Evolutionary conservation across 2,888 invertebrate species (phyloP), one percentile per base, ranked within the genome.

Genomic region (Pristionchus entomophagus): DNA sequence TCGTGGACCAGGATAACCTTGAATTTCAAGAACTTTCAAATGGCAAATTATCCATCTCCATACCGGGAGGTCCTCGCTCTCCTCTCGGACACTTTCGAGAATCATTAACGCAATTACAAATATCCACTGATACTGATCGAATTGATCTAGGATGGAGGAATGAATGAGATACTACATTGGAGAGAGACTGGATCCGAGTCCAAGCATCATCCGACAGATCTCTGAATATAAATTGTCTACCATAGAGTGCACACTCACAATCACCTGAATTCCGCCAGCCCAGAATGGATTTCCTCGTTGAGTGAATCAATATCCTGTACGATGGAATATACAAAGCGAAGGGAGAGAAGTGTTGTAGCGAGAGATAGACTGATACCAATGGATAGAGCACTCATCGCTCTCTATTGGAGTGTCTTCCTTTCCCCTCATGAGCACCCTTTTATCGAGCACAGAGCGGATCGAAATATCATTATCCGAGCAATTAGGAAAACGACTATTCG

Each of bases 21-120:
- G n/a, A n/a, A n/a, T n/a, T n/a, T n/a, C n/a, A n/a, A n/a, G n/a
- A n/a, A n/a, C n/a, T n/a, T n/a, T n/a, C n/a, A n/a, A n/a, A n/a
- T n/a, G n/a, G n/a, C n/a, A n/a, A n/a, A n/a, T n/a, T n/a, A n/a
- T n/a, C n/a, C n/a, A n/a, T n/a, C n/a, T n/a, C n/a, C 3, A 12
- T 32, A 12, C 85, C 85, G 8, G 85, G 77, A 22, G 85, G 77
- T 22, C 85, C 85, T 26, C 19, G 32, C n/a, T 73, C 73, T 19
- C 85, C 85, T 10, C 51, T 17, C 0, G 73, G 85, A 41, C 85
- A 84, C 0, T 32, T 49, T 26, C 38, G 51, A n/a, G 69, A 69
- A 41, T 49, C 32, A 51, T 29, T 77, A 14, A 53, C 53, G 35
- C 85, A 85, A 49, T 85, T 85, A 41, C 85, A 85, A 2, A 59